Base-by-base conservation (phyloP, 2,113 vertebrate genomes). In the Protomyctophum bolini region DNA sequence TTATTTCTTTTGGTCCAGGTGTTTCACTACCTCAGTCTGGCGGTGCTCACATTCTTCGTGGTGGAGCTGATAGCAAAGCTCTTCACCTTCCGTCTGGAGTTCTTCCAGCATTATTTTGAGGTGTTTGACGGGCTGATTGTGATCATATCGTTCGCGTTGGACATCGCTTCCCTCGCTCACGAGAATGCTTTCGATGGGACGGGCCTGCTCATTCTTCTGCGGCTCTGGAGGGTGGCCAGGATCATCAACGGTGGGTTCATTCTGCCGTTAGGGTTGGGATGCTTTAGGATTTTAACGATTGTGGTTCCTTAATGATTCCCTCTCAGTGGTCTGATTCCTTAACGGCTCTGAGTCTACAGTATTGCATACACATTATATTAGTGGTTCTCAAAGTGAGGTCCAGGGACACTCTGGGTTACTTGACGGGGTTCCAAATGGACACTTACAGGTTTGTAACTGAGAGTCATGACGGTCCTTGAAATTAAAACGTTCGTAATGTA, bases 21-120 rank as follows among this genome's bases (percentile, higher is more conserved):
- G 6, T 97, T 99, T 79, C 97, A 97, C 79, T 98, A 92, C 84
- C 80, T 96, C 72, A 98, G 97, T 71, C 78, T 99, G 68, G 91
- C 93, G 65, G 93, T 99, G 66, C 87, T 99, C 70, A 92, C 90
- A 10, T 93, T 98, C 78, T 99, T 99, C 72, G 89, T 98, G 92
- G 64, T 97, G 58, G 98, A 99, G 84, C 81, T 99, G 77, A 76
- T 47, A 8, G 93, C 95, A 1, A 99, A 99, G 74, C 56, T 99
- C 7, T 98, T 77, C 0, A 90, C 95, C 3, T 99, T 93, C 76
- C 93, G 90, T 33, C 10, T 93, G 59, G 97, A 99, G 86, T 99
- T 98, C 89, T 97, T 98, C 72, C 84, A 94, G 6, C 98, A 99
- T 91, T 98, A 96, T 85, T 99, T 99, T 0, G 98, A 99, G 66